These are phyloP conservation scores for Leptinotarsa texana DNA, from an alignment of 1,140 invertebrate species.

Conservation along the genomic window DNA sequence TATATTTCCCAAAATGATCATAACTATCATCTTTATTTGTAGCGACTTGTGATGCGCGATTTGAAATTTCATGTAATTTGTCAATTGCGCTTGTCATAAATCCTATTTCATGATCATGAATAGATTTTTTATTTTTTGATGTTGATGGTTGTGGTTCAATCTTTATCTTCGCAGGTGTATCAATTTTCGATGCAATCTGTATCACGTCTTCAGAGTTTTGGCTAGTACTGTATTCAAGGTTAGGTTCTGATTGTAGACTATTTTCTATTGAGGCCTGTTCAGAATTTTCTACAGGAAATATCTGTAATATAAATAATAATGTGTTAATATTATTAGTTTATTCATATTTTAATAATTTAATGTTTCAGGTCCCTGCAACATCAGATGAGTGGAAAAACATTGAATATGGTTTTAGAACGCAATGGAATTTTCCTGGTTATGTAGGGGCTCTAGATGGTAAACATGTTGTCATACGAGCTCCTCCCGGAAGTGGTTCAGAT, in stretches of 20 bases:
- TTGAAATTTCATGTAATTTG: slow-evolving; percentile 30
- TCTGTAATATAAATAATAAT: slow-evolving; percentile 26
- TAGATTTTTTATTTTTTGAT: slow-evolving; percentile 31
- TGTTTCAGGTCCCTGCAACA: slow-evolving; percentile 19
- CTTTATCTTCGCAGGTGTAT: slow-evolving; percentile 26
- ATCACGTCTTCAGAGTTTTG: slow-evolving; percentile 18
- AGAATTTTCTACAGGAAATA: slow-evolving; percentile 22
- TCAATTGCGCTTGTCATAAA: slow-evolving; percentile 22
- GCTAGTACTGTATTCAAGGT: slow-evolving; percentile 16
- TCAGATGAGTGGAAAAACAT: slow-evolving; percentile 30
- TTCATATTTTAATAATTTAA: slow-evolving; percentile 3
- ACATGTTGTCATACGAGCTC: slow-evolving; percentile 20
- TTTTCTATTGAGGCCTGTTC: slow-evolving; percentile 25
- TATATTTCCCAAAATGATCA: slow-evolving; percentile 30
- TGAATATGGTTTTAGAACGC: slow-evolving; percentile 40
- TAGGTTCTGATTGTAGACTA: slow-evolving; percentile 31
- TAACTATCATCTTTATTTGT: slow-evolving; percentile 29
- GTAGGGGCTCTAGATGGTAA: slow-evolving; percentile 57
- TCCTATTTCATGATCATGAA: slow-evolving; percentile 22
- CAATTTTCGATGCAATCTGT: slow-evolving; percentile 25
- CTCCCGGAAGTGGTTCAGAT: slow-evolving; percentile 18
- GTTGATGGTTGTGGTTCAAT: slow-evolving; percentile 20
- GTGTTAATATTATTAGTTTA: slow-evolving; percentile 18
- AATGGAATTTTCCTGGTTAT: slow-evolving; percentile 54
- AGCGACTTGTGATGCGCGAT: slow-evolving; percentile 16